Evolutionary conservation across 2,888 invertebrate species (phyloP), one percentile per base, ranked within the genome.

Genomic region (Scaptomyza caliginosa): DNA sequence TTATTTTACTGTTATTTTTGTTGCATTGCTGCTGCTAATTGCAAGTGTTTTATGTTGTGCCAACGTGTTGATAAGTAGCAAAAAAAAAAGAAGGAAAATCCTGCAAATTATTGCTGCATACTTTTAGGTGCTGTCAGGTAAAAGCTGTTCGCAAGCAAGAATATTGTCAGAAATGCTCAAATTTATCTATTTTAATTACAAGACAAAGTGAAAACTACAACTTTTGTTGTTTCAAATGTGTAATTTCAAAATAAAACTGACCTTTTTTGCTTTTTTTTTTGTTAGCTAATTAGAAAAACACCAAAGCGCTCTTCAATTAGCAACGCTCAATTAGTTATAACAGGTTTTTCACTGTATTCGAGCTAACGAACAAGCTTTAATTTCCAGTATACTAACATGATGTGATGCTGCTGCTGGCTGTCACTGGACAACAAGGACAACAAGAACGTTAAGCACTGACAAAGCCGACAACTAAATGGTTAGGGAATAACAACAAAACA

Each of bases 391-490:
- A 52, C 23, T 34, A n/a, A 16, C 36, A 32, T 48, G 54, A 48
- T 54, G 64, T 48, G 30, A 10, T 3, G 13, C 32, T 32, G 30
- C 13, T 34, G 34, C 3, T 34, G 34, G 16, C 36, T 65, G 65
- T 64, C 55, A 55, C 45, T 43, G 54, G 48, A 63, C 49, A 28
- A 28, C 57, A 26, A 13, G 42, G 52, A 49, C 43, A 46, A 11
- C 1, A 6, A 1, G 0, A 11, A 30, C 46, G 40, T 51, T 59
- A 67, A 67, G 60, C 67, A 67, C 67, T 67, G 71, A 70, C 81
- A 80, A 77, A 80, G 81, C 66, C 62, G 77, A 74, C 81, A 77
- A 69, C 77, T 77, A 77, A 77, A 80, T 80, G 77, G 40, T 77
- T 42, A 26, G 77, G 64, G 70, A 58, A 69, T 57, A 77, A 17